A percentile compares a stretch with the other conserved stretches of the same genome.
phyloP scores from a whole-genome alignment of 2,888 invertebrate species.

The Drosophila seclusa region DNA sequence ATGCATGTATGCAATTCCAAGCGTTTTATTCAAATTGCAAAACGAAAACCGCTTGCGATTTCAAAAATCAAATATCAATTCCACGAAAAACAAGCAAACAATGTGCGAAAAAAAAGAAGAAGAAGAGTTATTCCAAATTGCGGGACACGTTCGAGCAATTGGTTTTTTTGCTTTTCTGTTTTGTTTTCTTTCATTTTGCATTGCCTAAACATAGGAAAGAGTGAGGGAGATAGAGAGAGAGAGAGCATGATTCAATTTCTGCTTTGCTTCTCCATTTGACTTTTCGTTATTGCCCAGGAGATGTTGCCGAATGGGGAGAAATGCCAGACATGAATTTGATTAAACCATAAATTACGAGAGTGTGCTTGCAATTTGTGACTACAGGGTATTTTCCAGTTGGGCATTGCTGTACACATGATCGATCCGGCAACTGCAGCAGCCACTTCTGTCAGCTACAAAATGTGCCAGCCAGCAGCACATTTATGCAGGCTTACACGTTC shows the following conservation, averaged over 20 bases:
- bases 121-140: neutral
- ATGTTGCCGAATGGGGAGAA: neutral
- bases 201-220: conserved; percentile 1
- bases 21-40: neutral
- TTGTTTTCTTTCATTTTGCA: neutral
- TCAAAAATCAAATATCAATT: conserved; percentile 12
- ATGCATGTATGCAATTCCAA: neutral
- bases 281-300: neutral
- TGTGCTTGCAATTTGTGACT: neutral
- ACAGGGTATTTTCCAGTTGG: neutral
- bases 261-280: neutral
- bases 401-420: neutral
- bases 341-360: neutral
- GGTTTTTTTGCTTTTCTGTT: neutral
- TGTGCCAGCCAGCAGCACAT: conserved; percentile 1
- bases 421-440: neutral
- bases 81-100: neutral
- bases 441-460: neutral
- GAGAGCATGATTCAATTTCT: neutral
- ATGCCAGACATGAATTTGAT: neutral
- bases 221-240: neutral
- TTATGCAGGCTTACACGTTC: conserved; percentile 39
- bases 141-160: conserved; percentile 5
- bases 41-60: neutral
- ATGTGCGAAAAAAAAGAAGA: neutral